These are phyloP conservation scores for Myotis pilosus DNA, from an alignment of 2,797 vertebrate genomes.

Conservation along the genomic window DNA sequence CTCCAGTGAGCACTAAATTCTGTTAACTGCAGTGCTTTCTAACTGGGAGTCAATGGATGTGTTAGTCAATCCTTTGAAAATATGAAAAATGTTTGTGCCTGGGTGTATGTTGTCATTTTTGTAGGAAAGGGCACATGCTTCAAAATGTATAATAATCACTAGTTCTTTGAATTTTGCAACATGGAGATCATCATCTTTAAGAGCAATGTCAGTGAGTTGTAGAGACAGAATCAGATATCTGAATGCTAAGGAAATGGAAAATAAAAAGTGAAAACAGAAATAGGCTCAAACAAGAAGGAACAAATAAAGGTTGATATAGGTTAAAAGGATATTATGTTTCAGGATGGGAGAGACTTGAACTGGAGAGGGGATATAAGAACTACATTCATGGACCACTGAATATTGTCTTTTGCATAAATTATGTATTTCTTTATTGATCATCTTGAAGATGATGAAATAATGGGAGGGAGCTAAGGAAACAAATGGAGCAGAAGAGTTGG, in stretches of 20 bases:
- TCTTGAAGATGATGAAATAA: neutral
- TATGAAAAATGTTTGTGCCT: neutral
- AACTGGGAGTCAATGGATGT: neutral
- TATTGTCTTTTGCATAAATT: neutral
- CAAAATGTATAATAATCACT: neutral
- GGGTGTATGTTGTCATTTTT: neutral
- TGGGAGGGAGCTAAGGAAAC: neutral
- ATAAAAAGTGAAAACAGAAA: neutral
- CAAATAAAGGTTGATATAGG: neutral
- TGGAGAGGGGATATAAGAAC: neutral
- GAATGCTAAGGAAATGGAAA: neutral
- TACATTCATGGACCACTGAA: neutral
- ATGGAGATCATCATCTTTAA: neutral
- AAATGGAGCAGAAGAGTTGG: neutral
- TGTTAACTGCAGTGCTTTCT: neutral
- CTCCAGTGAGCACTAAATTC: neutral
- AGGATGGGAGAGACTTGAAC: neutral
- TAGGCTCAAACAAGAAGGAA: neutral
- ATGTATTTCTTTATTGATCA: neutral
- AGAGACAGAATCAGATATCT: neutral
- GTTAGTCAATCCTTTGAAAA: neutral
- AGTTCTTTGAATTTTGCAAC: neutral
- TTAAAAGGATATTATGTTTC: neutral
- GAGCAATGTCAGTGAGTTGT: neutral
- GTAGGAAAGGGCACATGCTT: neutral